Evolutionary conservation across 2,797 vertebrate species (phyloP).

Genomic region (Poeciliopsis paucimaculata): DNA sequence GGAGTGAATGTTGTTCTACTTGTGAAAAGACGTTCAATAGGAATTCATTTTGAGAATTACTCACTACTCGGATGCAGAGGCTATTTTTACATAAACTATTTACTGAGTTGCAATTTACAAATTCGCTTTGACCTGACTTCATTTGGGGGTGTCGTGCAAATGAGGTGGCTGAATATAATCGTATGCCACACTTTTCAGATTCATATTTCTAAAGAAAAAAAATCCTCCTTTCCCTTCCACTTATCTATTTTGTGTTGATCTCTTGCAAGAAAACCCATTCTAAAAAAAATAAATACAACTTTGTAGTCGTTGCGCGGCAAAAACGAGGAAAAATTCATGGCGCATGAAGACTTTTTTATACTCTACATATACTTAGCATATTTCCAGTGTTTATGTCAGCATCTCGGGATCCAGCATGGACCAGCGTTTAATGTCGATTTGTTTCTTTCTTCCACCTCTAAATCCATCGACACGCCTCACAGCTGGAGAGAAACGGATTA

Average conservation of each 20-base stretch:
- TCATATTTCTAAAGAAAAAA: background rate
- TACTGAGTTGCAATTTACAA: background rate
- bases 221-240: background rate
- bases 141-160: background rate
- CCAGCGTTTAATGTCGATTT: slow-evolving; percentile 14
- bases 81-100: background rate
- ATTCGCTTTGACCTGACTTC: background rate
- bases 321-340: background rate
- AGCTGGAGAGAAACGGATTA: slow-evolving; percentile 28
- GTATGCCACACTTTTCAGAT: background rate
- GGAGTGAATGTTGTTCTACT: background rate
- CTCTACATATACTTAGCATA: too few species aligned
- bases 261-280: background rate
- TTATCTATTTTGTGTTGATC: too few species aligned
- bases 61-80: too few species aligned
- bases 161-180: background rate
- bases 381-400: slow-evolving; percentile 4
- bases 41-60: too few species aligned
- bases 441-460: slow-evolving; percentile 22
- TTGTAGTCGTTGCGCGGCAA: background rate
- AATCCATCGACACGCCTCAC: slow-evolving; percentile 24
- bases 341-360: background rate
- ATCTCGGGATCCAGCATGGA: slow-evolving; percentile 20
- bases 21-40: too few species aligned
- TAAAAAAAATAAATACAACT: background rate